Conservation (phyloP, 2,888 invertebrate species). For the Petrolisthes cinctipes region DNA sequence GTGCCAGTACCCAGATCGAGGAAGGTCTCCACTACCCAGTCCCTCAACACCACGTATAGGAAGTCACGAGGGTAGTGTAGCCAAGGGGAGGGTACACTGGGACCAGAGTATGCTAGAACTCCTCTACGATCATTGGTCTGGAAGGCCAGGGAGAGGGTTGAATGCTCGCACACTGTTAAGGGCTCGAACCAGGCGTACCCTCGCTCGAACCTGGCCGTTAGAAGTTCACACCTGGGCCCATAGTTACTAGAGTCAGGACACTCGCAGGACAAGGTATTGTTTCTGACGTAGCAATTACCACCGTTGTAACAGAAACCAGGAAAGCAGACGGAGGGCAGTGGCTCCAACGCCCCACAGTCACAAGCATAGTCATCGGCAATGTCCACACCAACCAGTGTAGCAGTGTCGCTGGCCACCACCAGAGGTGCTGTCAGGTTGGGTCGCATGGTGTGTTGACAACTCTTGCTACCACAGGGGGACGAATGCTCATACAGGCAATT, state of each 20-base stretch:
- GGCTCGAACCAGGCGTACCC: constrained; percentile 61
- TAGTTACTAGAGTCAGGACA: constrained; percentile 56
- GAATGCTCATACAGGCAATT: constrained; percentile 55
- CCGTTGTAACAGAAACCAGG: constrained; percentile 55
- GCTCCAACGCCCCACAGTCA: constrained; percentile 50
- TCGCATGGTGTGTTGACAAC: constrained; percentile 55
- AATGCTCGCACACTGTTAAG: constrained; percentile 54
- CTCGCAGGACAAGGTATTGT: constrained; percentile 39
- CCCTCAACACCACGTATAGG: constrained; percentile 51
- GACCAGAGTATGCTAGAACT: constrained; percentile 56
- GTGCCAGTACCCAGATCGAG: constrained; percentile 60
- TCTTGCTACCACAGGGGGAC: constrained; percentile 41
- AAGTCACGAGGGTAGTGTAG: constrained; percentile 56
- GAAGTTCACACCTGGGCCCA: constrained; percentile 59
- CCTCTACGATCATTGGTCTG: constrained; percentile 46
- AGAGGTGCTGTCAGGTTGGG: constrained; percentile 54
- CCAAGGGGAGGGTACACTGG: constrained; percentile 54
- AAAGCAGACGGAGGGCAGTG: constrained; percentile 22
- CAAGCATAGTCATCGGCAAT: constrained; percentile 58
- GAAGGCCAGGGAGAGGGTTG: constrained; percentile 52
- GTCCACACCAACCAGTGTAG: constrained; percentile 60
- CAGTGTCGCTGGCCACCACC: constrained; percentile 42
- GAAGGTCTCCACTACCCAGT: constrained; percentile 55
- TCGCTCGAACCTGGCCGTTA: constrained; percentile 54
- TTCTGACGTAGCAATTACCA: constrained; percentile 40